Evolutionary conservation across 2,797 vertebrate species (phyloP).

Genomic region (Botia almorhae): DNA sequence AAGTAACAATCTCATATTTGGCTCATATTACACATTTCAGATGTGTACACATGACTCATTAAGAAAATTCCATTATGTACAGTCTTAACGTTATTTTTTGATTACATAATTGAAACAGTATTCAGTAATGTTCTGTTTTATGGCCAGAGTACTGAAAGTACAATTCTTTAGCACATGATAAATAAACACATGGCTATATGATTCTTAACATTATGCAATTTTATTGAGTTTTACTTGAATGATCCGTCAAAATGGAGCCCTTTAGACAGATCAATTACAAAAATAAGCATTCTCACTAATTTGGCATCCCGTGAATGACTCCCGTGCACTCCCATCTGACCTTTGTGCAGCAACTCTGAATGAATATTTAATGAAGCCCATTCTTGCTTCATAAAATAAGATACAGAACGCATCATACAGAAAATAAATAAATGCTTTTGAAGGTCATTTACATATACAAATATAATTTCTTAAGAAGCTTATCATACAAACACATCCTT

Average conservation of each 20-base stretch:
- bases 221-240: constrained; percentile 78
- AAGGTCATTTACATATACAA: constrained; percentile 89
- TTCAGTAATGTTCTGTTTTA: constrained; percentile 1
- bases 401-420: constrained; percentile 74
- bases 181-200: constrained; percentile 18
- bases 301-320: constrained; percentile 52
- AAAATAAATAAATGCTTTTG: constrained; percentile 92
- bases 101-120: constrained; percentile 25
- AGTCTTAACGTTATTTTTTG: neutral
- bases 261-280: constrained; percentile 56
- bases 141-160: neutral
- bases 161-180: neutral
- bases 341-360: constrained; percentile 40
- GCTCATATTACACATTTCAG: constrained; percentile 15
- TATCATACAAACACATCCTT: constrained; percentile 85
- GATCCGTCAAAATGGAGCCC: constrained; percentile 64
- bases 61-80: constrained; percentile 35
- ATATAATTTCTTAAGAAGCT: constrained; percentile 82
- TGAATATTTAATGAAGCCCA: constrained; percentile 52
- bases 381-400: constrained; percentile 62
- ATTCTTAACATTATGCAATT: constrained; percentile 65
- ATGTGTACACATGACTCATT: constrained; percentile 19
- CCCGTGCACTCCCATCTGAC: constrained; percentile 40
- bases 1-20: neutral
- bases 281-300: constrained; percentile 62